Conservation (phyloP, 2,888 invertebrate genomes). For the Gasteruption jaculator region DNA sequence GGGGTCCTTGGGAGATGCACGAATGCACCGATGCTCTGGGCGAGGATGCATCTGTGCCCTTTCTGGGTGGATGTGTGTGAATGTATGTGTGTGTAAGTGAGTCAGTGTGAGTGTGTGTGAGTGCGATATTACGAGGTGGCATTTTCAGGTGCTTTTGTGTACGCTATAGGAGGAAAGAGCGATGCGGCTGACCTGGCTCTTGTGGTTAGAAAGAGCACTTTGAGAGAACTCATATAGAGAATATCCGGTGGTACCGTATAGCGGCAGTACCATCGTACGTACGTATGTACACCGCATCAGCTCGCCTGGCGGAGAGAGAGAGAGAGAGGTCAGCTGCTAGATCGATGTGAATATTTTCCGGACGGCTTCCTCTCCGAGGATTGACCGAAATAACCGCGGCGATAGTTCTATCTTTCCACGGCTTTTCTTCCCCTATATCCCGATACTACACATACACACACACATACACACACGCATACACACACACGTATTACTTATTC, state of each 20-base stretch:
- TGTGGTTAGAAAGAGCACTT: constrained; percentile 32
- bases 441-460: no score
- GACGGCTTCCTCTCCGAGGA: constrained; percentile 32
- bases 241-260: constrained; percentile 24
- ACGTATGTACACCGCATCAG: background rate
- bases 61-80: no score
- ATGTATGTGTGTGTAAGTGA: no score
- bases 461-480: no score
- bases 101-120: no score
- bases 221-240: constrained; percentile 26
- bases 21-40: no score
- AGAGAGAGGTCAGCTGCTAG: constrained; percentile 30
- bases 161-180: constrained; percentile 22
- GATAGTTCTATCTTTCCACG: background rate
- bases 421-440: constrained; percentile 10
- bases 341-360: constrained; percentile 44
- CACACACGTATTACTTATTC: no score
- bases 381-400: constrained; percentile 37
- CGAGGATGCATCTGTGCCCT: no score
- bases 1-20: no score
- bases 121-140: no score
- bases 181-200: constrained; percentile 29
- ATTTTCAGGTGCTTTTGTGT: constrained; percentile 29
- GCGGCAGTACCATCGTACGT: background rate
- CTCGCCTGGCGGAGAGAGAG: constrained; percentile 7